These are phyloP conservation scores for Pachliopta kotzebuea DNA, from an alignment of 2,888 invertebrate genomes.

Conservation along the genomic window DNA sequence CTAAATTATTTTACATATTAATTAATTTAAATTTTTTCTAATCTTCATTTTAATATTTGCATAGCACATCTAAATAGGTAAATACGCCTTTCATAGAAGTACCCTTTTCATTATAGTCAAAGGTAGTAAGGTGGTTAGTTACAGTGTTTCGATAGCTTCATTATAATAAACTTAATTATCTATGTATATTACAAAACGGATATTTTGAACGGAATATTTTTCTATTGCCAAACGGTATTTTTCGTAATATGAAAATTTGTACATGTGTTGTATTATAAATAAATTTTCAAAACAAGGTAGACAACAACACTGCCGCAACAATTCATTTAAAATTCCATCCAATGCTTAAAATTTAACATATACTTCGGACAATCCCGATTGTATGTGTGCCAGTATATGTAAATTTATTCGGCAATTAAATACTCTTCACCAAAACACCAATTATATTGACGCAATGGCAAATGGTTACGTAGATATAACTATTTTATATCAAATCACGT, in stretches of 20 bases:
- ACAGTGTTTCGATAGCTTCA: no score
- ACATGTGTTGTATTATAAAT: neutral
- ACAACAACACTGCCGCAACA: neutral
- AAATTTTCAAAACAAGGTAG: slow-evolving; percentile 9
- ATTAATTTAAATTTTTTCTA: no score
- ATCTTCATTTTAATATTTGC: no score
- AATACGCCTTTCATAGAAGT: no score
- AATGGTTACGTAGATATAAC: slow-evolving; percentile 21
- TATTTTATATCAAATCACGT: slow-evolving; percentile 13
- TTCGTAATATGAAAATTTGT: neutral
- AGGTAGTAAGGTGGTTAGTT: no score
- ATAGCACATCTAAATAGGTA: no score
- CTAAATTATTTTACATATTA: no score
- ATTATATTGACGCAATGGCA: slow-evolving; percentile 22
- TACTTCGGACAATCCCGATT: slow-evolving; percentile 6
- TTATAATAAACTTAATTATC: no score
- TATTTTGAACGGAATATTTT: no score
- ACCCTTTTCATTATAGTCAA: no score
- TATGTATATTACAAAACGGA: no score
- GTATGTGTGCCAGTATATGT: slow-evolving; percentile 10
- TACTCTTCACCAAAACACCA: slow-evolving; percentile 18
- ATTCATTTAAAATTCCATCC: neutral
- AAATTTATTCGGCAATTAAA: slow-evolving; percentile 24
- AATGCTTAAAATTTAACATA: slow-evolving; percentile 4
- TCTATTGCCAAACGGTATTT: neutral